These are phyloP conservation scores for Actinemys pallida DNA, from an alignment of 2,113 vertebrate species.

Conservation along the genomic window DNA sequence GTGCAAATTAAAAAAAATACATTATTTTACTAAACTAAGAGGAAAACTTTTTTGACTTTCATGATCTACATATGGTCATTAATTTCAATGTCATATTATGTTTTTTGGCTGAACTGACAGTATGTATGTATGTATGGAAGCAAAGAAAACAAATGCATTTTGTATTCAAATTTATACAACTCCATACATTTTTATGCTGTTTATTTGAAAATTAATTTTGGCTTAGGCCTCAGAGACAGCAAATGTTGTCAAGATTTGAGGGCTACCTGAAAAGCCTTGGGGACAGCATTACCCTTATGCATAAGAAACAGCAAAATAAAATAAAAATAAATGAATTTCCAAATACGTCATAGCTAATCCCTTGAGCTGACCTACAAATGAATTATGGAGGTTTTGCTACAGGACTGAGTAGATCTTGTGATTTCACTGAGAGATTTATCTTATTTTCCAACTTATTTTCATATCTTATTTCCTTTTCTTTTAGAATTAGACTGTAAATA, in stretches of 20 bases:
- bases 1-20: slow-evolving; percentile 36
- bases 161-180: slow-evolving; percentile 92
- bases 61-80: slow-evolving; percentile 81
- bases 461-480: slow-evolving; percentile 97
- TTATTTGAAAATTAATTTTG: slow-evolving; percentile 93
- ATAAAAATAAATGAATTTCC: slow-evolving; percentile 97
- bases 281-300: slow-evolving; percentile 94
- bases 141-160: slow-evolving; percentile 89
- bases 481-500: slow-evolving; percentile 98
- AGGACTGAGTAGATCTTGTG: slow-evolving; percentile 86
- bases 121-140: slow-evolving; percentile 81
- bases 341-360: slow-evolving; percentile 90
- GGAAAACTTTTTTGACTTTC: slow-evolving; percentile 85
- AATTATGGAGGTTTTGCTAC: slow-evolving; percentile 88
- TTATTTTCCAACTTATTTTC: slow-evolving; percentile 97
- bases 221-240: slow-evolving; percentile 88
- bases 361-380: slow-evolving; percentile 87
- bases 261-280: slow-evolving; percentile 91
- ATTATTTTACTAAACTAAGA: slow-evolving; percentile 69
- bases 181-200: slow-evolving; percentile 91
- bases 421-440: slow-evolving; percentile 93
- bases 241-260: slow-evolving; percentile 92
- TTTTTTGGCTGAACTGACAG: slow-evolving; percentile 87
- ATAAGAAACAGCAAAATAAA: slow-evolving; percentile 92
- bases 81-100: slow-evolving; percentile 86